A percentile compares a stretch with the other conserved stretches of the same genome.
Evolutionary conservation across 1,140 invertebrate genomes (phyloP).

Genomic region (Archivesica marissinica): DNA sequence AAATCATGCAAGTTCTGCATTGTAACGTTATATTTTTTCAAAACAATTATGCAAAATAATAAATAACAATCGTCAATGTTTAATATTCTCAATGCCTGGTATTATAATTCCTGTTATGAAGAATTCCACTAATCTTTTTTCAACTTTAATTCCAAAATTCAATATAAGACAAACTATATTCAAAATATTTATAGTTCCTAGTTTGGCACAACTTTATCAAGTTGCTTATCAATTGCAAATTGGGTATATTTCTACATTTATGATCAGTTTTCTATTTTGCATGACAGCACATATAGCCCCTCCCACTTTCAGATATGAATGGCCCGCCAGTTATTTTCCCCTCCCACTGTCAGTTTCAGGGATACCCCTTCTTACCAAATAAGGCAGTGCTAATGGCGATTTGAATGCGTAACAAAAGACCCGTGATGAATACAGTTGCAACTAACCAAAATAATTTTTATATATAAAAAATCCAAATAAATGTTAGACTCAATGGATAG

Average conservation of each 20-base stretch:
- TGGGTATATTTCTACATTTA: slow-evolving; percentile 30
- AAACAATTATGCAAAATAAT: neutral
- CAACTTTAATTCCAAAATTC: neutral
- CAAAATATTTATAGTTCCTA: slow-evolving; percentile 4
- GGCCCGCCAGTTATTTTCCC: neutral
- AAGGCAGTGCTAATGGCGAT: slow-evolving; percentile 16
- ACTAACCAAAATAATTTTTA: neutral
- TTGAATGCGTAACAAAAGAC: neutral
- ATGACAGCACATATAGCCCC: neutral
- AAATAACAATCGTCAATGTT: neutral
- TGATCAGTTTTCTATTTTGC: slow-evolving; percentile 26
- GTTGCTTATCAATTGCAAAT: slow-evolving; percentile 15
- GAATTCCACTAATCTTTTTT: neutral
- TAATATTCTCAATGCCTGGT: neutral
- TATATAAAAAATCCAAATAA: neutral
- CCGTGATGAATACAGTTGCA: neutral
- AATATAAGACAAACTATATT: neutral
- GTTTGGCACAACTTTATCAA: no score
- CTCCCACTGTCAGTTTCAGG: slow-evolving; percentile 16
- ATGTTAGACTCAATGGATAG: neutral
- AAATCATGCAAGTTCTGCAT: slow-evolving; percentile 70
- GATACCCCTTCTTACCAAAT: slow-evolving; percentile 13
- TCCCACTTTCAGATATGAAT: slow-evolving; percentile 3
- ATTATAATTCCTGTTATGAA: neutral
- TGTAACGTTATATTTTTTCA: neutral